Base-by-base conservation (phyloP, 2,888 invertebrate genomes). In the Argyresthia albistria region DNA sequence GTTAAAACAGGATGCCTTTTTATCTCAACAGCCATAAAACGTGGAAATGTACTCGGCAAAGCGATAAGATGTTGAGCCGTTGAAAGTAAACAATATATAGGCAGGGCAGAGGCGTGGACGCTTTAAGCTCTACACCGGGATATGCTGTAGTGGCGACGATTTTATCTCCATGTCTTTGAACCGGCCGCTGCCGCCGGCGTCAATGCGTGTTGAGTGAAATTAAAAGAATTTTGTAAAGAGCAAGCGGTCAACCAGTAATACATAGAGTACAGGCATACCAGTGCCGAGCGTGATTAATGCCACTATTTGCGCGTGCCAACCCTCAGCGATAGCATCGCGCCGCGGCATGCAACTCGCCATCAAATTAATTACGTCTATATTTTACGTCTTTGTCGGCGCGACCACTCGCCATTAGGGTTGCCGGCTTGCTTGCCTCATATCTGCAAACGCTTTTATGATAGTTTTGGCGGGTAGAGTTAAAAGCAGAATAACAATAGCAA, bases 111-210 rank as follows among this genome's bases (percentile, higher is more conserved):
- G 25, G 25, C 25, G 25, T 25, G 25, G 3, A 25, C 25, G 25
- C 50, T 67, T 65, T 39, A 65, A 66, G 64, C 65, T 64, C 66
- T 61, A 67, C 64, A 64, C 63, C 57, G 59, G 58, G 64, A 62
- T 12, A 15, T 15, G 46, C 35, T 35, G 35, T 10, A 66, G 62
- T 66, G 68, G 68, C 70, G 68, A 70, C 69, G 81, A 80, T 81
- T 69, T 73, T 76, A 82, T 81, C 80, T 78, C 61, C 60, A 58
- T 53, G 53, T 57, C 73, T 81, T 83, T 83, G 80, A 82, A 76
- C 70, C 76, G 60, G 60, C 80, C 80, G 78, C 49, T 47, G 9
- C 4, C 42, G 9, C 4, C 42, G 8, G 15, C 39, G 25, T 25
- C 25, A 25, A 25, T 25, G 25, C 25, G 25, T 25, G 25, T 25